These are phyloP conservation scores for Brachyhypopomus occidentalis DNA, from an alignment of 2,113 vertebrate genomes.

Conservation along the genomic window DNA sequence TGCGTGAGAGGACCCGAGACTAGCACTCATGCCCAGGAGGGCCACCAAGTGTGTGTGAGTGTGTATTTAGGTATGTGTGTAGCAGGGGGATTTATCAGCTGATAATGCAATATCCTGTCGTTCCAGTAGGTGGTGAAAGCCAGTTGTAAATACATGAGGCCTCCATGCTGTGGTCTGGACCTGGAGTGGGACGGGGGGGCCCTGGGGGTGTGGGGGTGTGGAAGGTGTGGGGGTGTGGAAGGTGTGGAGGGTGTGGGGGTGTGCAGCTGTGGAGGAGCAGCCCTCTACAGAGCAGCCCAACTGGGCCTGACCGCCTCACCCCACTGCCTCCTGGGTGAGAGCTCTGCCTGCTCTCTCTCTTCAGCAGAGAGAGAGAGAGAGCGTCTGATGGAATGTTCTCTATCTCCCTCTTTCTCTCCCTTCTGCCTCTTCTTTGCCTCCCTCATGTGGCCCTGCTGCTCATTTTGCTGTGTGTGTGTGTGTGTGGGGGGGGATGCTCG, in stretches of 20 bases:
- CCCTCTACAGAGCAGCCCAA: too few species aligned
- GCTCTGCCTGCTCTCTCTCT: constrained; percentile 18
- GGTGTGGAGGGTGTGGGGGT: too few species aligned
- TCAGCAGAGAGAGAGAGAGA: constrained; percentile 1
- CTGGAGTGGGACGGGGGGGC: constrained; percentile 54
- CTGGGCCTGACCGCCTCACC: too few species aligned
- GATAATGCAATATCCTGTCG: constrained; percentile 31
- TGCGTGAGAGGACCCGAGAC: constrained; percentile 50
- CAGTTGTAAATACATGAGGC: constrained; percentile 53
- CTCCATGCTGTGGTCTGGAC: constrained; percentile 33
- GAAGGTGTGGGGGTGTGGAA: too few species aligned
- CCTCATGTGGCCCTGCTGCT: constrained; percentile 55
- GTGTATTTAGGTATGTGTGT: constrained; percentile 5
- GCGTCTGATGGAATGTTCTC: not conserved
- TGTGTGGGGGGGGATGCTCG: too few species aligned
- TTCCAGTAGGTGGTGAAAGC: not conserved
- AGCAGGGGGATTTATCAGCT: not conserved
- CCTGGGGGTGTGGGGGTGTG: too few species aligned
- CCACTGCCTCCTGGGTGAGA: not conserved
- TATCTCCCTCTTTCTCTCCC: constrained; percentile 8
- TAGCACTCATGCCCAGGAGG: constrained; percentile 12
- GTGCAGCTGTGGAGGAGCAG: too few species aligned
- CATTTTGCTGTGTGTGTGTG: constrained; percentile 10
- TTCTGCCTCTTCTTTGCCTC: constrained; percentile 8
- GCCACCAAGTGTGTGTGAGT: constrained; percentile 50